Evolutionary conservation across 2,888 invertebrate genomes (phyloP), one percentile per base, ranked within the genome.

Genomic region (Drosophila neonasuta): DNA sequence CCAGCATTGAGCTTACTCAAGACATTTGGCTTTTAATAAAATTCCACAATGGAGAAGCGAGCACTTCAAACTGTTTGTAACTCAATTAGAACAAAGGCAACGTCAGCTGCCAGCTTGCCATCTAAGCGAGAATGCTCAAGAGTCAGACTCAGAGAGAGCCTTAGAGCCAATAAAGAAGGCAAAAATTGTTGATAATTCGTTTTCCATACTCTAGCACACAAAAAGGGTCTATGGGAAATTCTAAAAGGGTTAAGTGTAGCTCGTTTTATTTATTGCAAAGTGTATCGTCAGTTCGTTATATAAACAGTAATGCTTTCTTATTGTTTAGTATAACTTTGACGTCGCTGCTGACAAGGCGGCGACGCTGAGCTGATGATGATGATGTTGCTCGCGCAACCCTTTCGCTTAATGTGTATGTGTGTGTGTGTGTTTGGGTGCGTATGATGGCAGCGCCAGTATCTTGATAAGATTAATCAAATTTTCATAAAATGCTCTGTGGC

Each of bases 401-500:
- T 79, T 74, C 54, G n/a, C 6, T n/a, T n/a, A n/a, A n/a, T n/a
- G n/a, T n/a, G n/a, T 24, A 20, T 57, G 45, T 50, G 51, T 65
- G 57, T 61, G 46, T 54, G 41, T 64, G 74, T 56, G 66, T 57
- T 61, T 71, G 71, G 71, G 76, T 68, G 76, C 70, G 79, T 64
- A 30, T 52, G 64, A 54, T 64, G 74, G 51, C 34, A 62, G 59
- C 73, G 66, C 68, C 78, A 68, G 72, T 80, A 88, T 88, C 90
- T 87, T 89, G 89, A 90, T 89, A 89, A 90, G 90, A 90, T 90
- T 90, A 90, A 90, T 90, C 90, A 90, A 90, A 90, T 90, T 90
- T 90, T 90, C 90, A 88, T 86, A 87, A 89, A 88, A 87, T 89
- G 86, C 84, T 74, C 42, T 56, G 55, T 52, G 72, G 61, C 76